These are phyloP conservation scores for Hemitrygon akajei DNA, from an alignment of 2,797 vertebrate genomes.

Conservation along the genomic window DNA sequence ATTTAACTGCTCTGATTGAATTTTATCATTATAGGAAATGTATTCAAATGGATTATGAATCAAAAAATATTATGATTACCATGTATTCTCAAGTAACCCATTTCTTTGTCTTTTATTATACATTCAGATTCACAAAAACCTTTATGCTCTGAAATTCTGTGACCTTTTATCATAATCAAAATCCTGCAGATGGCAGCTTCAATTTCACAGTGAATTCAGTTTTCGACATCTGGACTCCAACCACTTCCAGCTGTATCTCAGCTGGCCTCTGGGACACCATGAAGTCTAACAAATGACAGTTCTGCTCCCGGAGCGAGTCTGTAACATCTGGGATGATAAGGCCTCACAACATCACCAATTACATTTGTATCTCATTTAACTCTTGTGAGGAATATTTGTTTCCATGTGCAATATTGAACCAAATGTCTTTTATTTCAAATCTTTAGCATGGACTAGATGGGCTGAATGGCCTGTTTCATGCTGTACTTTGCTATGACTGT, in stretches of 20 bases:
- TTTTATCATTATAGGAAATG: neutral
- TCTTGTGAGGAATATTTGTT: neutral
- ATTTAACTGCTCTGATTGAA: neutral
- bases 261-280: neutral
- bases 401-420: neutral
- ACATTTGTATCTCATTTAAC: constrained; percentile 5
- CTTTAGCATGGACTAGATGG: too few species aligned
- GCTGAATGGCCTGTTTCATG: too few species aligned
- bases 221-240: constrained; percentile 18
- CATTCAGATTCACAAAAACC: neutral
- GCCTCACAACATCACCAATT: neutral
- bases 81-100: neutral
- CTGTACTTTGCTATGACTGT: too few species aligned
- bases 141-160: neutral
- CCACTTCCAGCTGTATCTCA: neutral
- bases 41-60: constrained; percentile 6
- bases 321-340: neutral
- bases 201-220: constrained; percentile 28
- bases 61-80: neutral
- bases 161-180: neutral
- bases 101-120: neutral
- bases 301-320: neutral
- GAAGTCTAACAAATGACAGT: constrained; percentile 4
- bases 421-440: neutral
- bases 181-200: neutral